phyloP scores from a whole-genome alignment of 2,797 vertebrate genomes.

The Gymnocypris eckloni region DNA sequence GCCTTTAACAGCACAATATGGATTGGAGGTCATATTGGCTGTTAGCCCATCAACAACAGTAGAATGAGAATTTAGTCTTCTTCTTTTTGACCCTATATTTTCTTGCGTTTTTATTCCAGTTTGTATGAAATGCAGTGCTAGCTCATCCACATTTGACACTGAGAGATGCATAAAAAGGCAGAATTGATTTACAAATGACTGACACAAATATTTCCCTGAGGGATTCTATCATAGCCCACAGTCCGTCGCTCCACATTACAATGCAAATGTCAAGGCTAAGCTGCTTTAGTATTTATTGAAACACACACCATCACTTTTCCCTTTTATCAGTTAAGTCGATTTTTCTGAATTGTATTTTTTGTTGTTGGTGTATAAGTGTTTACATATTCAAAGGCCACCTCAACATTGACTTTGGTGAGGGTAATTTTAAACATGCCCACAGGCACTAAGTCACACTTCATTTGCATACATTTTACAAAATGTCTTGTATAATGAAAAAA shows the following conservation, averaged over 20 bases:
- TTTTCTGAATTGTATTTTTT: background rate
- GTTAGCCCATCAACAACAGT: slow-evolving; percentile 11
- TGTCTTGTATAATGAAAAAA: background rate
- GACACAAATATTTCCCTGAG: slow-evolving; percentile 56
- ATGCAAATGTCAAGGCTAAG: slow-evolving; percentile 52
- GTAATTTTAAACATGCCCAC: slow-evolving; percentile 5
- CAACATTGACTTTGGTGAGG: slow-evolving; percentile 4
- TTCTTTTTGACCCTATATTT: background rate
- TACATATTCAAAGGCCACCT: background rate
- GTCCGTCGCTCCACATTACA: slow-evolving; percentile 49
- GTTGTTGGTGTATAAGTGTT: background rate
- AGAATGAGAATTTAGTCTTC: slow-evolving; percentile 41
- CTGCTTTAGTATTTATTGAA: slow-evolving; percentile 44
- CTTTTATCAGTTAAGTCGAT: slow-evolving; percentile 1
- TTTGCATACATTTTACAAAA: slow-evolving; percentile 11
- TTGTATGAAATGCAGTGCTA: slow-evolving; percentile 45
- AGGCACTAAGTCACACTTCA: background rate
- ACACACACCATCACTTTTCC: background rate
- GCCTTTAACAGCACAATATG: slow-evolving; percentile 38
- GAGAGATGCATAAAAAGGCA: slow-evolving; percentile 54
- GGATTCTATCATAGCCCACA: slow-evolving; percentile 52
- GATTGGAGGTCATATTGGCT: slow-evolving; percentile 27
- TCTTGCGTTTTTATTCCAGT: slow-evolving; percentile 49
- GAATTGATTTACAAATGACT: slow-evolving; percentile 64
- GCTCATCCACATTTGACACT: slow-evolving; percentile 34